Conservation (phyloP, 2,797 vertebrate species). For the Mycteria americana region DNA sequence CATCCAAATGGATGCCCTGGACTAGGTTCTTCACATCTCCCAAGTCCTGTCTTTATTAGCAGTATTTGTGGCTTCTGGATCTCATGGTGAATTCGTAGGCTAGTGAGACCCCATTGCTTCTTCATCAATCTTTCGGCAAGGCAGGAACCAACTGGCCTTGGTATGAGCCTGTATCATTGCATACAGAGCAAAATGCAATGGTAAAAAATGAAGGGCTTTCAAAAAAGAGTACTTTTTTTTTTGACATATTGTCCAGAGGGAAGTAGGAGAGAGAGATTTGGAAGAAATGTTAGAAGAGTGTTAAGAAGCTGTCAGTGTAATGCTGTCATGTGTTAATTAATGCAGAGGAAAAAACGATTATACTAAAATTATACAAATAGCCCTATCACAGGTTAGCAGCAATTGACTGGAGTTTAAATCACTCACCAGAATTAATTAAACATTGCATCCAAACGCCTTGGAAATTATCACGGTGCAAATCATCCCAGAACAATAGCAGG, state of each 20-base stretch:
- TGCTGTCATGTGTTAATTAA: constrained; percentile 60
- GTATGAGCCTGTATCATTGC: not conserved
- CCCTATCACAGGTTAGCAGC: constrained; percentile 52
- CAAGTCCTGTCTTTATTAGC: not conserved
- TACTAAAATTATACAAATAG: constrained; percentile 43
- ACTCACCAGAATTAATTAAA: constrained; percentile 48
- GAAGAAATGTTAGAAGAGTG: constrained; percentile 20
- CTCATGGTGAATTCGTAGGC: not conserved
- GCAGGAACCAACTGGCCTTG: not conserved
- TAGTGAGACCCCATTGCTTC: not conserved
- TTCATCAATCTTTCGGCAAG: not conserved
- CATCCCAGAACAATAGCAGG: not conserved
- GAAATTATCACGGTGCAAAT: not conserved
- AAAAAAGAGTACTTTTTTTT: not conserved
- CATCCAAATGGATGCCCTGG: not conserved
- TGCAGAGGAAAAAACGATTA: constrained; percentile 33
- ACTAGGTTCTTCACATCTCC: not conserved
- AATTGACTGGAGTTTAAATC: constrained; percentile 20
- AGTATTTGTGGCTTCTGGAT: not conserved
- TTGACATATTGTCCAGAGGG: constrained; percentile 24
- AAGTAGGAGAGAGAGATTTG: constrained; percentile 12
- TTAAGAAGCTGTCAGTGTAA: constrained; percentile 49
- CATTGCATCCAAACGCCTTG: not conserved
- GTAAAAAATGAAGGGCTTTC: not conserved
- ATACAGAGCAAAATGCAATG: not conserved